phyloP scores from a whole-genome alignment of 2,888 invertebrate genomes.

The Allacma fusca region DNA sequence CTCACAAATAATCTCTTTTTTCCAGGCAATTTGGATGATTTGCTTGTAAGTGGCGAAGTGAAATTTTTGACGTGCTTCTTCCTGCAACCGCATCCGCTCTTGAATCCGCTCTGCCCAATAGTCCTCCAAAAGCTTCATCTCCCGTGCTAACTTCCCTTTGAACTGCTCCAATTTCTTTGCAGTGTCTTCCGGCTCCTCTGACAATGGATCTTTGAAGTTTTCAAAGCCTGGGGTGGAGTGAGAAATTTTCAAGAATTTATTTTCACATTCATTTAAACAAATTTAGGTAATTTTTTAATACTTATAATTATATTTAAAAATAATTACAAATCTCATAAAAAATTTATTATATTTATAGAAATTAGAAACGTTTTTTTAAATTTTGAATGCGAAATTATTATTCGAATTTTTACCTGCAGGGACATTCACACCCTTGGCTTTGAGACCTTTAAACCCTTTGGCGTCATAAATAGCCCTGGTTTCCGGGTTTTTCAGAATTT shows the following conservation, averaged over 20 bases:
- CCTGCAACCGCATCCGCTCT: background rate
- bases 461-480: conserved; percentile 26
- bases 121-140: background rate
- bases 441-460: conserved; percentile 34
- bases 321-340: too few species aligned
- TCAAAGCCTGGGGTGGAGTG: background rate
- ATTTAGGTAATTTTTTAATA: too few species aligned
- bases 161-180: background rate
- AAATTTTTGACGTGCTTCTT: background rate
- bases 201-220: background rate
- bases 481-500: conserved; percentile 36
- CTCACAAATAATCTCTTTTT: conserved; percentile 31
- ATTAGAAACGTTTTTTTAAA: too few species aligned
- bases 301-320: too few species aligned
- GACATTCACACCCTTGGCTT: conserved; percentile 14
- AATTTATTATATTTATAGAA: too few species aligned
- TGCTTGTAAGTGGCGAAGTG: conserved; percentile 32
- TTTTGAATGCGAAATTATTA: too few species aligned
- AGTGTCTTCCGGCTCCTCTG: background rate
- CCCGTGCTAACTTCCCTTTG: background rate
- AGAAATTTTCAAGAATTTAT: background rate
- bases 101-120: background rate
- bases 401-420: conserved; percentile 33
- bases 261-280: background rate
- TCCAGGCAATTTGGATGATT: conserved; percentile 43